Percentiles rank a stretch among this genome's conserved stretches.
Evolutionary conservation across 2,113 vertebrate genomes (phyloP).

Genomic region (Scatophagus argus): DNA sequence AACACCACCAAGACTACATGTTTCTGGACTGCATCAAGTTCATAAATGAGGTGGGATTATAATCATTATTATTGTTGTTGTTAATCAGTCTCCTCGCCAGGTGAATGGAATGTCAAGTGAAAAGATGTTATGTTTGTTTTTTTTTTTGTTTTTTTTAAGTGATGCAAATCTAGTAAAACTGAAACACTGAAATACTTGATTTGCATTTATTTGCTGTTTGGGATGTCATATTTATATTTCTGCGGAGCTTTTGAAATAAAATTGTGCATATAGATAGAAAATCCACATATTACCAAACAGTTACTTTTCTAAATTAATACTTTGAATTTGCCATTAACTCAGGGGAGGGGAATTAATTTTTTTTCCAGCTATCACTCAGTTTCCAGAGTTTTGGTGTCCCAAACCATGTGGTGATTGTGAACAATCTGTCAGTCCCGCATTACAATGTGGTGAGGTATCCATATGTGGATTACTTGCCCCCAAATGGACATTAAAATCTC

Average conservation of each 20-base stretch:
- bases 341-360: background rate
- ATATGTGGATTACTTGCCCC: background rate
- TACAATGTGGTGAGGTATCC: background rate
- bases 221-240: too few species aligned
- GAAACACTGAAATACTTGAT: too few species aligned
- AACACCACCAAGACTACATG: conserved; percentile 95
- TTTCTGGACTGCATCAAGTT: conserved; percentile 97
- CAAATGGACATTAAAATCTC: background rate
- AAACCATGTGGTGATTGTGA: background rate
- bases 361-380: background rate
- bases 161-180: too few species aligned
- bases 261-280: too few species aligned
- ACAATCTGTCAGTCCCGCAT: background rate
- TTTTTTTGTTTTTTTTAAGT: too few species aligned
- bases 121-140: too few species aligned
- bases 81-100: too few species aligned
- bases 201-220: too few species aligned
- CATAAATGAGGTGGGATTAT: conserved; percentile 88
- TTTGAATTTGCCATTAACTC: background rate
- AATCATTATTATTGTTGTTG: too few species aligned
- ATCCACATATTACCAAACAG: too few species aligned
- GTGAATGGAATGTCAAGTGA: too few species aligned
- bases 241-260: too few species aligned
- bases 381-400: background rate
- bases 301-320: background rate